Evolutionary conservation across 2,888 invertebrate genomes (phyloP), one percentile per base, ranked within the genome.

Genomic region (Diachrysia chrysitis): DNA sequence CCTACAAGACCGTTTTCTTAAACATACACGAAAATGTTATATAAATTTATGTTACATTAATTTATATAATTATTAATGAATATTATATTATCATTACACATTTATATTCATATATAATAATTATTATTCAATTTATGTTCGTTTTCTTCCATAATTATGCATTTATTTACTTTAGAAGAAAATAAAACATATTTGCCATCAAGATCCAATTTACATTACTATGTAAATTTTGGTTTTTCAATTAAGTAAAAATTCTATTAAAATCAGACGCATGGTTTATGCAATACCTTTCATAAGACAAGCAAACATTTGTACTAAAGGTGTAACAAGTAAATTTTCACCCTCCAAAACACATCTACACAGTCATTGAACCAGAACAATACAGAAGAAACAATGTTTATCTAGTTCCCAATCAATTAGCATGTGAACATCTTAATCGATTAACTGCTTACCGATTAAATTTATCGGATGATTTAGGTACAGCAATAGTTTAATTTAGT

Each of bases 391-490:
- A 32, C 48, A 32, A 29, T n/a, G 32, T 59, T 51, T 51, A 51
- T 29, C 48, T 59, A 59, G 17, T 32, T 51, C 48, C 48, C 19
- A 19, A 51, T 21, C 48, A 51, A 51, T 51, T 51, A 59, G 19
- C 25, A 14, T 25, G 51, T 61, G 9, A 54, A 16, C 16, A 57
- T 59, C 21, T 55, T 42, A 66, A 67, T 71, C 58, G 54, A 64
- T 71, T 63, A 64, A 58, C 55, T 61, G 58, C 66, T 64, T 67
- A 71, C 42, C 51, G 29, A 51, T 51, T 62, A 66, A 59, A 59
- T 55, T 37, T 51, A 51, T 29, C 17, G 19, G 14, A 19, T 17
- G 46, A 60, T 57, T 37, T 0, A 6, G 25, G 58, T 37, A 19
- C 53, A 35, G n/a, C 51, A 35, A 58, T 21, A 16, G 14, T 48